Base-by-base conservation (phyloP, 2,888 invertebrate species). In the Torymus texanus region DNA sequence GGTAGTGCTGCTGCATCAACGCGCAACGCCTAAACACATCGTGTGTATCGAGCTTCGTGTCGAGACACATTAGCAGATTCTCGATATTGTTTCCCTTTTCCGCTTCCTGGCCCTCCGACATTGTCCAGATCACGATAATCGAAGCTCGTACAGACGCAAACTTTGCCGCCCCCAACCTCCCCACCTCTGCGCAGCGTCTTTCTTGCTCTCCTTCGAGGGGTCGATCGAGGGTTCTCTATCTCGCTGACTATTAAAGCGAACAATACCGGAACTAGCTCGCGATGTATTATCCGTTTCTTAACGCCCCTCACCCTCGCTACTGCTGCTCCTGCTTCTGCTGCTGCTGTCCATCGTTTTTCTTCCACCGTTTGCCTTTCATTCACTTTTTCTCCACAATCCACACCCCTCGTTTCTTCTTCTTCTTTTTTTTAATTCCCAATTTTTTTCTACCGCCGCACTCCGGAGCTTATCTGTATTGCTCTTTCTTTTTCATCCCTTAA, bases 251-350 rank as follows among this genome's bases (percentile, higher is more conserved):
- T 89, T 89, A 90, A 87, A 86, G 86, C 85, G 85, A 87, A 88
- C 89, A 87, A 89, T 89, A 87, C 88, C 89, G 90, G 89, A 89
- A 89, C 87, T 84, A 84, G 87, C 85, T 86, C 85, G 86, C 85
- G 85, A 87, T 88, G 87, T 88, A 89, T 90, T 88, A 89, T 90
- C 88, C 88, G 88, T 87, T 87, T 83, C 86, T 88, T 87, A 88
- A 89, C 88, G 89, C 88, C 88, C 87, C 80, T 72, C 76, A 72
- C 80, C 68, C 81, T 82, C 24, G 8, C 58, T 51, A 21, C 56
- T 75, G 8, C 58, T 51, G 41, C 56, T 75, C 73, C 62, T 78
- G n/a, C 62, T 72, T n/a, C 72, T 41, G 5, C 51, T 73, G 5
- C 51, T 73, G 58, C 18, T 58, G 67, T 21, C 58, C 67, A 79